Evolutionary conservation across 2,797 vertebrate genomes (phyloP), one percentile per base, ranked within the genome.

Genomic region (Dromococcyx pavoninus): DNA sequence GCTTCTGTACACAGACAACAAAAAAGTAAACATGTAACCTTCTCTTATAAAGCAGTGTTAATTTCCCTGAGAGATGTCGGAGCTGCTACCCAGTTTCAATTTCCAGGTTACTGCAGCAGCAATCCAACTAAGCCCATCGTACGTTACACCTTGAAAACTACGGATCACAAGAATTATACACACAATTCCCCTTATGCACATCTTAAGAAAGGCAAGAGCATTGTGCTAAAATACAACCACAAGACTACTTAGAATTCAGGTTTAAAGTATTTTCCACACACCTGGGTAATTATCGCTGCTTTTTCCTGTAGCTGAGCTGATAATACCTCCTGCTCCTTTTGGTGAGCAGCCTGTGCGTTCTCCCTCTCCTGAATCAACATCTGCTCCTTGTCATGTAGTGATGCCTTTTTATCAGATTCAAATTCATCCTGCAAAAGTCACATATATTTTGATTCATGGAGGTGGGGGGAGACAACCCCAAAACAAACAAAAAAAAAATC

Each of bases 251-350:
- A 35, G 91, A 83, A 57, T 11, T 17, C n/a, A 73, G 15, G 1
- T 46, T 84, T 60, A 25, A 89, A 76, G 7, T 62, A 21, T 41
- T 30, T 89, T 60, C 48, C 54, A 66, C 84, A 0, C 94, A 99
- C 99, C 98, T 99, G 98, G 51, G 93, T 94, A 53, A 98, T 97
- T 39, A 98, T 93, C 57, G 94, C 81, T n/a, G 97, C 96, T 25
- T 98, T 98, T 88, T 99, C 98, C 89, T 98, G 98, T 24, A 99
- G 98, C 87, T 98, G 98, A 33, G 91, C 80, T 37, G 97, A 98
- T 60, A 99, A 96, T 61, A 97, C 95, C 66, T 98, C 98, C 94
- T 97, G 98, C 86, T 99, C 98, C 76, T 96, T 95, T 2, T 95
- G 97, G 88, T 97, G 97, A 95, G 94, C 88, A 43, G 32, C 79